Evolutionary conservation across 53 echinoderm and acorn worm genomes (phyloP), one percentile per base, ranked within the genome.

Genomic region (Glandiceps talaboti): DNA sequence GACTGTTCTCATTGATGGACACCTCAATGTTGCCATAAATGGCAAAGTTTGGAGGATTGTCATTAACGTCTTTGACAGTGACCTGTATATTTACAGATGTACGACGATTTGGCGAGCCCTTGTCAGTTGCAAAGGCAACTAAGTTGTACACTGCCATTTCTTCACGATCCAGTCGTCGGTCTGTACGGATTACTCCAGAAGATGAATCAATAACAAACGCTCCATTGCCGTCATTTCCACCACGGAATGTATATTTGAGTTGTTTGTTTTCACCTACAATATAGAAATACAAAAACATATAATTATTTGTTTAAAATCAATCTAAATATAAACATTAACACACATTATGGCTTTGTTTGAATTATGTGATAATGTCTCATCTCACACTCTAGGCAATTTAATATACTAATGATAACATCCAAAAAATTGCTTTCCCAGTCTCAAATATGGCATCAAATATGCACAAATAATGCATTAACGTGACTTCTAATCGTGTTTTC

Each of bases 121-220:
- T 88, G 73, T 99, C 99, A 32, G 81, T 86, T 1, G 93, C 99
- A 77, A 76, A 80, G 0, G 93, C 99, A 0, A 94, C 88, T 31
- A 99, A 85, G 77, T 74, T 74, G 85, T 99, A 99, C 76, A 89
- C 89, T 14, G 94, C 77, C 14, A 75, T 82, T 72, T 84, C 80
- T 79, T 99, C 99, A 14, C 99, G 93, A 75, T 99, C 99, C 27
- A 99, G 86, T 27, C 81, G 85, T 78, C 83, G 73, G 29, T 84
- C 91, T 6, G 93, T 88, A 0, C 99, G 93, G 33, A 99, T 94
- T 81, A 94, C 84, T n/a, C 99, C 99, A 1, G 93, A 85, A 30
- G 89, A 84, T 77, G 90, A 87, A 27, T 99, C 99, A 76, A 99
- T 99, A 28, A 89, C 85, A 75, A 99, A 99, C 14, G 91, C 88